Base-by-base conservation (phyloP, 2,797 vertebrate genomes). In the Chloroceryle inda region DNA sequence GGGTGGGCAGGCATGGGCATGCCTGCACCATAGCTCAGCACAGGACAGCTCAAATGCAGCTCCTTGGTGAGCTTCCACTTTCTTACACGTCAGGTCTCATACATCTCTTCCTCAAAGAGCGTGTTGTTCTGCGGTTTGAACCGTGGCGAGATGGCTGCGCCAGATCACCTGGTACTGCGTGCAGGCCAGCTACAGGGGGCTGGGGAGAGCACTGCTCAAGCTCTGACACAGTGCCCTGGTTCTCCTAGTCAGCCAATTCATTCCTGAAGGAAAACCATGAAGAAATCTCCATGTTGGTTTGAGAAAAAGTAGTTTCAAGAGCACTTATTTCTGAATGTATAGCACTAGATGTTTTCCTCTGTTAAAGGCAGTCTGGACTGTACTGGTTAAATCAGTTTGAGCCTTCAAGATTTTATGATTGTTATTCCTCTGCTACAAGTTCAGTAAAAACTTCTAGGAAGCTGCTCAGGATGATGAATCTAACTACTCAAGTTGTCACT, bases 121-220 rank as follows among this genome's bases (percentile, higher is more conserved):
- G 63, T 35, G 4, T 10, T 20, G 29, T 33, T 33, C 37, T 42
- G 33, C 47, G 0, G 10, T 14, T 42, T n/a, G 77, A 59, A 38
- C 33, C 10, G 14, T 7, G 66, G 9, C 13, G 47, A 58, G 45
- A 18, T 13, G 27, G 61, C 68, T 37, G 62, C 12, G 4, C 31
- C 0, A 0, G 5, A 2, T 15, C 56, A 10, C 62, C 82, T 66
- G 52, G 10, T 29, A 29, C 13, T 5, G 16, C 31, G 31, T 6
- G 21, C 18, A 22, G 59, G 33, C 16, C 47, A 29, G 53, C 35
- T 33, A 3, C 16, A 2, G 2, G 0, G 4, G 20, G 22, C 2
- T 42, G 11, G 16, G 22, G 47, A 50, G 27, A 31, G 73, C 42
- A 2, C 59, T 62, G 64, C 58, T 58, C 19, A 5, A 63, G 58